Base-by-base conservation (phyloP, 2,113 vertebrate species). In the Cryptomyrus ogoouensis region DNA sequence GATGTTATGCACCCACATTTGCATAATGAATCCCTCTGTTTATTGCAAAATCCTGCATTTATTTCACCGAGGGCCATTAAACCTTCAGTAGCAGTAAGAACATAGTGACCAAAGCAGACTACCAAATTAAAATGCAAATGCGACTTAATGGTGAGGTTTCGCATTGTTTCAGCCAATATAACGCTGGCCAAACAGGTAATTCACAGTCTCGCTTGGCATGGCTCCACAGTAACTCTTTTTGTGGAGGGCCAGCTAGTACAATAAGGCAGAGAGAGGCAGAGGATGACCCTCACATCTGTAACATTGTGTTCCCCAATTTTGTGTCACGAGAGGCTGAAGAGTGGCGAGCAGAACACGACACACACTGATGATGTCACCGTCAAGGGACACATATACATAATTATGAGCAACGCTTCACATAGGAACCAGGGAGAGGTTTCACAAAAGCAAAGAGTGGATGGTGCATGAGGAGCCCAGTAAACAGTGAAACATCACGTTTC, bases 11-110 rank as follows among this genome's bases (percentile, higher is more conserved):
- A 0, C 89, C 49, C 89, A 35, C 44, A 94, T 96, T 94, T 95
- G 94, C 94, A 95, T 95, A 95, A 95, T 95, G 93, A 95, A 95
- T 92, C 93, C 92, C 91, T 94, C 94, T 95, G 94, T 95, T 95
- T 94, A 94, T 93, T 94, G 93, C 92, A 94, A 93, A 95, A 89
- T 49, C 90, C 90, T 88, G 87, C 92, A 93, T 95, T 94, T 80
- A 93, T 95, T 94, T 93, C 94, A 94, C 91, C 87, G 88, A 95
- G 95, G 94, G 93, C 92, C 93, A 94, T 95, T 95, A 95, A 94
- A 95, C 94, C 94, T 92, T 93, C 94, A 92, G 89, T 93, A 92
- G 94, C 92, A 94, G 93, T 94, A 94, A 92, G 91, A 93, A 94
- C 90, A 91, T 90, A 91, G 92, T 91, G 58, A 90, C 91, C 77